Evolutionary conservation across 2,113 vertebrate species (phyloP), one percentile per base, ranked within the genome.

Genomic region (Vicugna pacos): DNA sequence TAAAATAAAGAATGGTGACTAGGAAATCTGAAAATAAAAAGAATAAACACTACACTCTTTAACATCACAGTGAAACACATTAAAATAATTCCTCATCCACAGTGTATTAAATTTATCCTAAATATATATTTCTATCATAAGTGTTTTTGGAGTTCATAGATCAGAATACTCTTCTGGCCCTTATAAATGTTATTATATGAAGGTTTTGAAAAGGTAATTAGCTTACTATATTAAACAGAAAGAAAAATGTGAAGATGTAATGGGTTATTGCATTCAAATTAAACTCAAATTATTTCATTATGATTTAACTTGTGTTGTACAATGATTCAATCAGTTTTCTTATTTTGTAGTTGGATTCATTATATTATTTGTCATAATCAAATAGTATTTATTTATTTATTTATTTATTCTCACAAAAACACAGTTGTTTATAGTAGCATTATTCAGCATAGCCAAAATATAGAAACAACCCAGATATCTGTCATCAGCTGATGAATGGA

Each of bases 191-290:
- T 93, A 88, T 64, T 50, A 26, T 46, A 64, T 50, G 70, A 62
- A 85, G 28, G 2, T 38, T 90, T 85, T 72, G 20, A 93, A 35
- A 64, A 79, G 19, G 6, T 52, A 70, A 93, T 91, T 93, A 91
- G 50, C 30, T 89, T 5, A 67, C 14, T 86, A 22, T 96, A 85
- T 89, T 88, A 77, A 85, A 70, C 93, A 95, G 11, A 82, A 65
- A 82, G n/a, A 82, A 86, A 75, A 88, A 67, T 75, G 14, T 85
- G 65, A 80, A 54, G 19, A 70, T 72, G 30, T 85, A 82, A 76
- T 85, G 60, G 35, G 48, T 85, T 96, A 97, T 89, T 94, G 93
- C 56, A 96, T 91, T 93, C 92, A 93, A 95, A 96, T 95, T 97
- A 85, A 84, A 73, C 20, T 90, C 77, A 88, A 16, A 89, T 95